Evolutionary conservation across 2,113 vertebrate genomes (phyloP), one percentile per base, ranked within the genome.

Genomic region (Oncorhynchus tshawytscha): DNA sequence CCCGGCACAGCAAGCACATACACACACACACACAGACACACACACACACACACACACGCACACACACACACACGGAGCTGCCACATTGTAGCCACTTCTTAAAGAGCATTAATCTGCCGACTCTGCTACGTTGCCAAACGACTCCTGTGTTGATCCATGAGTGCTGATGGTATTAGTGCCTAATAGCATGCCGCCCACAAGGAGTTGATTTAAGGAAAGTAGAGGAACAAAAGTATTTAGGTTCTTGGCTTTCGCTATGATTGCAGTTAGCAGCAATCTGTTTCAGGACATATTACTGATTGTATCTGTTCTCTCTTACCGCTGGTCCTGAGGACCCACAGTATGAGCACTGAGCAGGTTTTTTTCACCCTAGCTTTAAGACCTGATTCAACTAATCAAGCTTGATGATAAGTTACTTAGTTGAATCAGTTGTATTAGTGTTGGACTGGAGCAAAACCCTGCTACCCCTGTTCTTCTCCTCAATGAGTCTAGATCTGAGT

Each of bases 91-190:
- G 79, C 25, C 76, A 67, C 80, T 86, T 74, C 81, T 84, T 76
- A 86, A 87, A 83, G 70, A 76, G 69, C 77, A 85, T 83, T 84
- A 84, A 84, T 85, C 79, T 80, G 79, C 69, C 78, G 82, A 82
- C 78, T 76, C 74, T 1, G 7, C 57, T 60, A 79, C 67, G 79
- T 82, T 82, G 84, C 82, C 77, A 84, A 83, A 85, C 76, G 79
- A 82, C 79, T 88, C 83, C 74, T 15, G 15, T 25, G 74, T 69
- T 72, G 75, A 81, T 62, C 31, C 71, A 78, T 89, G 82, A 87
- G 89, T 82, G 78, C 78, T 65, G n/a, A 84, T 81, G 75, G 73
- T 85, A 84, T 90, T 82, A 85, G 74, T 22, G 59, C 81, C 59
- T 84, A 87, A 89, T 89, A 82, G 86, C 86, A 15, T 71, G 77